Conservation (phyloP, 2,797 vertebrate species). For the Gorsachius magnificus region DNA sequence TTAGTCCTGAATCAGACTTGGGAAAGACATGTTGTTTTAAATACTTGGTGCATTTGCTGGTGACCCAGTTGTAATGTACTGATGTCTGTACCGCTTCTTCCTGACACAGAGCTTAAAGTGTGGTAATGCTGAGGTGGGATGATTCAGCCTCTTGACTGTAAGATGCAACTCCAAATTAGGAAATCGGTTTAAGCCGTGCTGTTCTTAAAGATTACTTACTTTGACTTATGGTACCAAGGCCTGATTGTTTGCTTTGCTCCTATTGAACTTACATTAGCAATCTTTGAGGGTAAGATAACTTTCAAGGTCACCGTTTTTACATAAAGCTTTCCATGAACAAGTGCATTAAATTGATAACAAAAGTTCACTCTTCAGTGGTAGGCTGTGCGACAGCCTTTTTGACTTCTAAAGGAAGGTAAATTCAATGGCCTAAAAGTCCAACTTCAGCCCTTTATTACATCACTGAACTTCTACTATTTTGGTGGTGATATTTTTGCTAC, state of each 20-base stretch:
- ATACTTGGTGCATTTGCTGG: neutral
- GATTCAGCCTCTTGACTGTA: neutral
- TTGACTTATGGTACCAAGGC: neutral
- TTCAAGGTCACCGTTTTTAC: neutral
- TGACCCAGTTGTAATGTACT: neutral
- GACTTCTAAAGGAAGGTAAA: neutral
- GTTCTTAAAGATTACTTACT: neutral
- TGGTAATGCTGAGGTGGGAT: neutral
- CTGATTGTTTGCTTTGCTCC: neutral
- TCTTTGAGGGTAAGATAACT: neutral
- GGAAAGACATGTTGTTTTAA: neutral
- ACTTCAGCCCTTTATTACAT: neutral
- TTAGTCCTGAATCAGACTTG: neutral
- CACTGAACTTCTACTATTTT: neutral
- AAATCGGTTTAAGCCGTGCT: neutral
- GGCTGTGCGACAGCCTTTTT: neutral
- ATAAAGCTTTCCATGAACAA: neutral
- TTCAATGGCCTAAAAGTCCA: neutral
- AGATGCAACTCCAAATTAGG: constrained; percentile 2
- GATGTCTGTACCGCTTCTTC: neutral
- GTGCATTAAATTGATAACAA: neutral
- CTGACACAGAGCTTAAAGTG: neutral
- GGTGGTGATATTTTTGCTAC: neutral
- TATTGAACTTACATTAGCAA: neutral
- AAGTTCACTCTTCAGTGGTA: neutral